Percentiles rank a stretch among this genome's conserved stretches.
phyloP scores from a whole-genome alignment of 2,113 vertebrate species.

The Nesoenas mayeri region DNA sequence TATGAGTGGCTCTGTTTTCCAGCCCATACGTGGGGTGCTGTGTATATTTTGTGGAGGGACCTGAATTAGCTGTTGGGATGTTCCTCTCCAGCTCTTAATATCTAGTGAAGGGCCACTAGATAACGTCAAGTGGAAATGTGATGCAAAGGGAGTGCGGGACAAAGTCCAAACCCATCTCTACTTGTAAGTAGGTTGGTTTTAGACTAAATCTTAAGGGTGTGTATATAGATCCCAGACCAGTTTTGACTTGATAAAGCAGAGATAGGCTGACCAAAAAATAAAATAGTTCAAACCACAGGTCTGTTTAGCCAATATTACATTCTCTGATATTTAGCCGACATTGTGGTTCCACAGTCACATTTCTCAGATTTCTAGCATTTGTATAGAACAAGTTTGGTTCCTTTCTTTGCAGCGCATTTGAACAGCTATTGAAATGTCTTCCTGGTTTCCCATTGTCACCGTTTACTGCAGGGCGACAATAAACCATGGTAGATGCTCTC shows the following conservation, averaged over 20 bases:
- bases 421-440: background rate
- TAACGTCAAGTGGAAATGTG: background rate
- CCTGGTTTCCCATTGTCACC: no score
- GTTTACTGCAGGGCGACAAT: no score
- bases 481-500: no score
- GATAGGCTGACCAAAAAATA: background rate
- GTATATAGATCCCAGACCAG: background rate
- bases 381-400: background rate
- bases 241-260: background rate
- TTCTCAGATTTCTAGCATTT: background rate
- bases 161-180: background rate
- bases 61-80: background rate
- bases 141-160: background rate
- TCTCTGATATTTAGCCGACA: background rate
- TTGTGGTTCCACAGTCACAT: background rate
- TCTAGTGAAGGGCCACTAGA: background rate
- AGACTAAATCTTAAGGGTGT: background rate
- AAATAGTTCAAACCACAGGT: background rate
- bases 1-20: background rate
- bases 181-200: background rate
- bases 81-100: background rate
- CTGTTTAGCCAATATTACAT: background rate
- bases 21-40: background rate
- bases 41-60: background rate
- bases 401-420: background rate